These are phyloP conservation scores for Paramisgurnus dabryanus DNA, from an alignment of 2,113 vertebrate species.

Conservation along the genomic window DNA sequence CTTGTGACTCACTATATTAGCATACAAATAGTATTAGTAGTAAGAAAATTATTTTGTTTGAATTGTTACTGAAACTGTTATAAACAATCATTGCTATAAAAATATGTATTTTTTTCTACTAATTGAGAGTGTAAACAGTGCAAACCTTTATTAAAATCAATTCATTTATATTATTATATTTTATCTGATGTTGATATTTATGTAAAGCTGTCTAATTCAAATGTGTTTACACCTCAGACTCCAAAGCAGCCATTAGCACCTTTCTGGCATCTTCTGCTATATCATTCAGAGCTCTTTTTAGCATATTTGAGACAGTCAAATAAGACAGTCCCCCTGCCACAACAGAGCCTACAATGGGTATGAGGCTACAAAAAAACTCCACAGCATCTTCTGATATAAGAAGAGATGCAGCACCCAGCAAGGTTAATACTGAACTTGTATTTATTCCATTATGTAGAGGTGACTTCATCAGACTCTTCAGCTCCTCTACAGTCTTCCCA, in stretches of 20 bases:
- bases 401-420: constrained; percentile 57
- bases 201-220: not conserved
- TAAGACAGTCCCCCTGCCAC: constrained; percentile 5
- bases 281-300: constrained; percentile 15
- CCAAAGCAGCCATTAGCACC: not conserved
- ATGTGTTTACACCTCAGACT: not conserved
- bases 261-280: constrained; percentile 13
- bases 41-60: no score
- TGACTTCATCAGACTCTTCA: constrained; percentile 64
- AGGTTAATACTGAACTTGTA: constrained; percentile 52
- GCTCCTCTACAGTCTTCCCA: constrained; percentile 64
- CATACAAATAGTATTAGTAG: no score
- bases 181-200: not conserved
- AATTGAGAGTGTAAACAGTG: not conserved
- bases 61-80: no score
- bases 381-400: constrained; percentile 49
- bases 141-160: not conserved
- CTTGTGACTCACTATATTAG: no score
- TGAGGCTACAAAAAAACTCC: constrained; percentile 37
- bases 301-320: not conserved
- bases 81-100: no score
- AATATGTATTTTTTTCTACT: no score
- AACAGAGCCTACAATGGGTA: not conserved
- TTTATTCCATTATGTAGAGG: constrained; percentile 63
- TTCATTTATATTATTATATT: not conserved